phyloP scores from a whole-genome alignment of 2,113 vertebrate species.

The Pseudopipra pipra region DNA sequence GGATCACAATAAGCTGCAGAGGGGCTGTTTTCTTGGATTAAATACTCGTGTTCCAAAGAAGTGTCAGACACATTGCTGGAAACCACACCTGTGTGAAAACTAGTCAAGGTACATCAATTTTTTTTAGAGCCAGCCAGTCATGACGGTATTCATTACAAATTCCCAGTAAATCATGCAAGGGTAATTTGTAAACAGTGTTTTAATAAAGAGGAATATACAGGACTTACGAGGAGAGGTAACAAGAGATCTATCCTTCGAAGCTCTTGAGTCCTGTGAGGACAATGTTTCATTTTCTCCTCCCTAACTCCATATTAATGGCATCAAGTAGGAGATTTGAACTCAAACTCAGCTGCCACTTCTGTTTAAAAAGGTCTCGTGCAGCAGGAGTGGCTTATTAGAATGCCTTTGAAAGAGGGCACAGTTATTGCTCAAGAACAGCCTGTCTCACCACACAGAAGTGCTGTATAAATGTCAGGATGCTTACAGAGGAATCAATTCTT shows the following conservation, averaged over 20 bases:
- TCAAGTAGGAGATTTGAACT: not conserved
- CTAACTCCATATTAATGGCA: not conserved
- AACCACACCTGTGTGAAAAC: not conserved
- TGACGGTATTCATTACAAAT: not conserved
- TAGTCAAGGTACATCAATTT: not conserved
- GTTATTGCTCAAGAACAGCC: constrained; percentile 14
- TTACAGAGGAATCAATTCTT: not conserved
- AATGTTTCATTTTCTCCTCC: not conserved
- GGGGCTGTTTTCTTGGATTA: not conserved
- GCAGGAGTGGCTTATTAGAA: not conserved
- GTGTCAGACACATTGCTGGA: not conserved
- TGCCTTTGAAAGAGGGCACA: not conserved
- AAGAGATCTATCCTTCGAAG: not conserved
- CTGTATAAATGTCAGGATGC: not conserved
- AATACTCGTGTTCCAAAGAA: not conserved
- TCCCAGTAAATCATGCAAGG: not conserved
- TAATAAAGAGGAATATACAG: not conserved
- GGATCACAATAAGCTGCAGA: not conserved
- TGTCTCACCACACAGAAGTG: not conserved
- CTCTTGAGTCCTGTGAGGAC: not conserved
- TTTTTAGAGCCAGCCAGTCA: not conserved
- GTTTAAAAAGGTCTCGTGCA: not conserved
- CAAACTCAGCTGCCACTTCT: not conserved
- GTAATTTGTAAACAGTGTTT: not conserved
- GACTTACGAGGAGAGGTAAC: not conserved